Evolutionary conservation across 2,113 vertebrate genomes (phyloP), one percentile per base, ranked within the genome.

Genomic region (Plecturocebus donacophilus): DNA sequence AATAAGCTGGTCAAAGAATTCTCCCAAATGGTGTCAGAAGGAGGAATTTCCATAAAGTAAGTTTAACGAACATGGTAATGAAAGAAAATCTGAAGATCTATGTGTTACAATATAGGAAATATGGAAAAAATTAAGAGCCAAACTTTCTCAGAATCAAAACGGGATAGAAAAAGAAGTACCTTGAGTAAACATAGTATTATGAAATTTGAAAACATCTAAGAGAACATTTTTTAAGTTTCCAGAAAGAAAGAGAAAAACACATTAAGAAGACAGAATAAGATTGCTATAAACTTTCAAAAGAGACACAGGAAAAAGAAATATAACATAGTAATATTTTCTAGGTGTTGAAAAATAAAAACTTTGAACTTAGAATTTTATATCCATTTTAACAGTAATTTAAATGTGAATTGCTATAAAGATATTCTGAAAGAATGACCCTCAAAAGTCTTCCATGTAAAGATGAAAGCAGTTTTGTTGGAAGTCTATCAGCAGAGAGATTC

Each of bases 391-490:
- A 80, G 58, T 90, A 85, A 81, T 90, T 95, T 91, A 94, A 93
- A 66, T 97, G 52, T 58, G 66, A 84, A 73, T 87, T 95, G 10
- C 76, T 92, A 32, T 81, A 81, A 97, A 95, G 27, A 90, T 93
- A 86, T 49, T 75, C 8, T 86, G 17, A n/a, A n/a, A 47, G 42
- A 76, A 27, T 45, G 45, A 96, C 21, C 42, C 20, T 54, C 49
- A 90, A 40, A 89, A 54, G 10, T 61, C 61, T 95, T 93, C 64
- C 45, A 54, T 49, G 10, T 6, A 77, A 77, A 91, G 80, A 90
- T 68, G 68, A 95, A 95, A 96, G 56, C 73, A 90, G 73, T 92
- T 95, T 95, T 97, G 40, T 54, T 61, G 21, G 23, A 94, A 96
- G 6, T 83, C 32, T 70, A 61, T 47, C 2, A 90, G 40, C 27